Evolutionary conservation across 2,888 invertebrate genomes (phyloP).

Genomic region (Ischnura elegans): DNA sequence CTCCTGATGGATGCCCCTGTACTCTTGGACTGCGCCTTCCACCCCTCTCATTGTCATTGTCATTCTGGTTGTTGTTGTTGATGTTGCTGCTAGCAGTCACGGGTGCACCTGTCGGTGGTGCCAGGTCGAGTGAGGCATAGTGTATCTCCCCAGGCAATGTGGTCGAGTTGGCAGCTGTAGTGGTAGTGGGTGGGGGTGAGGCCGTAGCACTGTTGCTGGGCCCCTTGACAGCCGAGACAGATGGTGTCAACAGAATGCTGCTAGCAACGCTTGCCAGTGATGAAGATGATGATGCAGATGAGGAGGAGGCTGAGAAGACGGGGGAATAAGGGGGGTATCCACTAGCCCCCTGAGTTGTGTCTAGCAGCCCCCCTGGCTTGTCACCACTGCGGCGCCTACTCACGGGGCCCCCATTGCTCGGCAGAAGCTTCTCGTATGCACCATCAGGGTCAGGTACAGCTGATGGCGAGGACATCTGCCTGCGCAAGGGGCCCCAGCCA

Average conservation of each 20-base stretch:
- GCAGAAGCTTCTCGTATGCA: conserved; percentile 44
- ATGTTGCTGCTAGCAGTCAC: conserved; percentile 76
- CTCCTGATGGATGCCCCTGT: neutral
- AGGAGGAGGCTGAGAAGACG: neutral
- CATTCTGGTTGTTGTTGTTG: conserved; percentile 72
- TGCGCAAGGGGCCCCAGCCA: conserved; percentile 39
- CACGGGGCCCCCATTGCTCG: neutral
- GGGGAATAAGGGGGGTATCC: neutral
- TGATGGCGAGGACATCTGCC: conserved; percentile 49
- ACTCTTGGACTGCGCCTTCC: conserved; percentile 44
- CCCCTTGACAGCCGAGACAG: conserved; percentile 71
- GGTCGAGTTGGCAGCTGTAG: conserved; percentile 73
- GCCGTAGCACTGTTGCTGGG: neutral
- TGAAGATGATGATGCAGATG: conserved; percentile 62
- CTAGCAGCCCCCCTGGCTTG: neutral
- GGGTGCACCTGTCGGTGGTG: conserved; percentile 76
- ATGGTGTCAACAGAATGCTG: conserved; percentile 72
- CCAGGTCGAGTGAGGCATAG: conserved; percentile 84
- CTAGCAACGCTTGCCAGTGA: conserved; percentile 73
- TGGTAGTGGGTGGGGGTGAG: conserved; percentile 72
- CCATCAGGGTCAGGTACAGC: conserved; percentile 52
- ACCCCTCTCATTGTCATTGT: conserved; percentile 24
- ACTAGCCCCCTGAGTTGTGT: too few species aligned
- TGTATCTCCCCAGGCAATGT: conserved; percentile 74
- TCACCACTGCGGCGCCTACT: conserved; percentile 19